A percentile compares a stretch with the other conserved stretches of the same genome.
Conservation (phyloP, 37 sponge, comb jelly and placozoan species). For the Tethya wilhelma region DNA sequence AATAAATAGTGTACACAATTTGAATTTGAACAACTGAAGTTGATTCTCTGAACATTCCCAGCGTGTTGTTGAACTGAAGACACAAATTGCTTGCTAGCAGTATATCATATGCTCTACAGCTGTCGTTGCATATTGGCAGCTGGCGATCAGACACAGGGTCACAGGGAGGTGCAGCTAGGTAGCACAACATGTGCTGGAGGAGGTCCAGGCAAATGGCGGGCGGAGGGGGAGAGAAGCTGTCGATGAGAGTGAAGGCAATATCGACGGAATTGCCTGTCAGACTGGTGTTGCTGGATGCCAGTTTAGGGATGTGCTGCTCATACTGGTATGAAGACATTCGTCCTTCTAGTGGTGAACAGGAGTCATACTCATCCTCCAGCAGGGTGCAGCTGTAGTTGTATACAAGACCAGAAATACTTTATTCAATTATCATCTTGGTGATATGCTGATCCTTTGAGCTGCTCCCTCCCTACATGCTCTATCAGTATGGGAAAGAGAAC, state of each 20-base stretch:
- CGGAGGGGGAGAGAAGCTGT: neutral
- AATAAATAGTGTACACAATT: neutral
- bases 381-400: too few relatives aligned
- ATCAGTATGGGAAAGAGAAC: too few relatives aligned
- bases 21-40: too few relatives aligned
- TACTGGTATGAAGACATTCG: too few relatives aligned
- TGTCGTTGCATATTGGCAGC: neutral
- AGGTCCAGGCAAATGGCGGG: neutral
- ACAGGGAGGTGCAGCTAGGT: neutral
- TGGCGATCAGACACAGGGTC: neutral
- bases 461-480: too few relatives aligned
- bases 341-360: too few relatives aligned
- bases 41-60: too few relatives aligned
- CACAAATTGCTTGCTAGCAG: neutral
- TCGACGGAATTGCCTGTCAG: neutral
- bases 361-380: too few relatives aligned
- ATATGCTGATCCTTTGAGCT: too few relatives aligned
- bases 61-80: neutral
- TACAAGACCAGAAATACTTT: too few relatives aligned
- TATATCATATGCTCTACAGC: neutral
- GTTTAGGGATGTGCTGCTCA: too few relatives aligned
- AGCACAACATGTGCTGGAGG: neutral
- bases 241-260: neutral
- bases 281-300: neutral
- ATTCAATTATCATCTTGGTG: too few relatives aligned